Conservation (phyloP, 2,113 vertebrate genomes). For the Lycocorax pyrrhopterus region DNA sequence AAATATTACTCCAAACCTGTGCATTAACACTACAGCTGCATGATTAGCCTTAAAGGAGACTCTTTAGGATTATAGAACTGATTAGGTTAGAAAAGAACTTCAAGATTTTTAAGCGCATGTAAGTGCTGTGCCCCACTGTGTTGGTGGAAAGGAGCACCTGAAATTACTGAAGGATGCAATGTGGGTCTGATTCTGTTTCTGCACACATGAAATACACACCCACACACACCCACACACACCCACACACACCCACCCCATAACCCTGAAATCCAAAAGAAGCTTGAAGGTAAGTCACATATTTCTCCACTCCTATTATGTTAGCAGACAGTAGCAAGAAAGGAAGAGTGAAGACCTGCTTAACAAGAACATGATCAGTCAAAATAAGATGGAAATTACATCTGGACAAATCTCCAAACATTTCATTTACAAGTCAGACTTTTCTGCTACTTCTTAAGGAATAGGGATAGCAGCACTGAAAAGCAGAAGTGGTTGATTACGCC, state of each 20-base stretch:
- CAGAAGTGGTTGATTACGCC: accelerated
- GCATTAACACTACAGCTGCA: background rate
- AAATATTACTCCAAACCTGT: background rate
- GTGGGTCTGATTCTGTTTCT: background rate
- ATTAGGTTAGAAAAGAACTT: background rate
- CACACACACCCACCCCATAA: background rate
- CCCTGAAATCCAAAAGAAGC: background rate
- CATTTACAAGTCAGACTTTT: background rate
- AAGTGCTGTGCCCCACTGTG: accelerated
- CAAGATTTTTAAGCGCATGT: background rate
- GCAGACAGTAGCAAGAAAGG: background rate
- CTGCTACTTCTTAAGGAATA: background rate
- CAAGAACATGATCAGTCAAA: background rate
- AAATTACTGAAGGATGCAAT: background rate
- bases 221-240: accelerated
- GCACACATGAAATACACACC: background rate
- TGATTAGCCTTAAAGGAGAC: background rate
- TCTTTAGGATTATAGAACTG: background rate
- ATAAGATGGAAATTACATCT: background rate
- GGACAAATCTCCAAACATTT: background rate
- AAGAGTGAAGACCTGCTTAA: background rate
- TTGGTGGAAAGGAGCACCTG: background rate
- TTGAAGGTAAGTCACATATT: background rate
- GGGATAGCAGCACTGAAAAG: background rate
- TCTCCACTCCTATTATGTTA: background rate